A percentile compares a stretch with the other conserved stretches of the same genome.
Evolutionary conservation across 2,888 invertebrate genomes (phyloP).

Genomic region (Sphinx pinastri): DNA sequence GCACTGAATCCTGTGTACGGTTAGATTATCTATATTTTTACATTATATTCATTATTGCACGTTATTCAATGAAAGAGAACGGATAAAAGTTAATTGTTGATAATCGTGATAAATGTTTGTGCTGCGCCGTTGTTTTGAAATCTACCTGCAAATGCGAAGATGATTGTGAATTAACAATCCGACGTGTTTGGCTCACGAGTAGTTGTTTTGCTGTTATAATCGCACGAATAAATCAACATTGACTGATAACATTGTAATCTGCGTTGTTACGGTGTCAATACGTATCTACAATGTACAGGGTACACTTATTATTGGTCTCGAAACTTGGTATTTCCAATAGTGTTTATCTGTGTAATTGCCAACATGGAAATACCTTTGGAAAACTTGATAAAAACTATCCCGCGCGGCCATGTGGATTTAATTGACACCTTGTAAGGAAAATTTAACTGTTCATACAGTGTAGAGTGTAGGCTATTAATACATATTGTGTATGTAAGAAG

Average conservation of each 20-base stretch:
- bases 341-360: conserved; percentile 6
- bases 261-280: not conserved
- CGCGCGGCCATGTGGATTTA: not conserved
- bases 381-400: conserved; percentile 8
- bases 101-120: conserved; percentile 41
- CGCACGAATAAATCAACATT: conserved; percentile 32
- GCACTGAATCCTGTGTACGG: not conserved
- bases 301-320: not conserved
- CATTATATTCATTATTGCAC: not conserved
- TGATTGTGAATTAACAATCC: conserved; percentile 44
- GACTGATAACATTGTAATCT: conserved; percentile 11
- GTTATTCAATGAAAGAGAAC: conserved; percentile 30
- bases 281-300: no score
- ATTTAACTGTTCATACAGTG: conserved; percentile 9
- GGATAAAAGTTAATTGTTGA: conserved; percentile 41
- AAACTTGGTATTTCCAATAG: not conserved
- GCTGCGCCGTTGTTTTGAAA: conserved; percentile 59
- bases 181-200: conserved; percentile 46
- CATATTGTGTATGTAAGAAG: conserved; percentile 3
- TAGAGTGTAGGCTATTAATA: not conserved
- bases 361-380: conserved; percentile 14
- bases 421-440: conserved; percentile 16
- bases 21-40: conserved; percentile 23
- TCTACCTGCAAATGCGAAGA: conserved; percentile 53
- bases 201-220: conserved; percentile 34